Evolutionary conservation across 1,140 invertebrate genomes (phyloP).

Genomic region (Nephotettix cincticeps): DNA sequence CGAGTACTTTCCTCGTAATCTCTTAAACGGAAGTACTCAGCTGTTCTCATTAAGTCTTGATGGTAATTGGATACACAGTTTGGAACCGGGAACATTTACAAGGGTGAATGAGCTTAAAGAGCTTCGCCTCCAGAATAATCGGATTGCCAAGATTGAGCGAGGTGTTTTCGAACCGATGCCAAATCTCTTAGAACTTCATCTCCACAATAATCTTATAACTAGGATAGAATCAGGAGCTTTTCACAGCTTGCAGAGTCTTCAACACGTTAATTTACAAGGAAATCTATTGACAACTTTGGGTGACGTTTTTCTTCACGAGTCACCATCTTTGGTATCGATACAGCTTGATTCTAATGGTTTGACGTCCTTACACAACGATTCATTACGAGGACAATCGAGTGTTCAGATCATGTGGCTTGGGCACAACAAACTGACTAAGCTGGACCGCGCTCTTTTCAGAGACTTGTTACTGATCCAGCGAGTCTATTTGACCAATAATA

Average conservation of each 20-base stretch:
- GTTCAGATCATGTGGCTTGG: slow-evolving; percentile 85
- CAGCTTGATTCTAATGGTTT: slow-evolving; percentile 84
- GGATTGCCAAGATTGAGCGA: slow-evolving; percentile 67
- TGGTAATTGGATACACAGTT: slow-evolving; percentile 81
- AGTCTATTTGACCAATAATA: slow-evolving; percentile 81
- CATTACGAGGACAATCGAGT: slow-evolving; percentile 72
- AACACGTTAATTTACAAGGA: slow-evolving; percentile 84
- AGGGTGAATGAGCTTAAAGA: slow-evolving; percentile 72
- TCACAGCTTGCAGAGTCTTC: slow-evolving; percentile 75
- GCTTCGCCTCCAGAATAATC: slow-evolving; percentile 85
- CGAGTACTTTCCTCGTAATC: slow-evolving; percentile 65
- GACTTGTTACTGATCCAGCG: slow-evolving; percentile 73
- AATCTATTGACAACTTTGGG: slow-evolving; percentile 74
- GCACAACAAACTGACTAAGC: slow-evolving; percentile 73
- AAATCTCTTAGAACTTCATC: slow-evolving; percentile 76
- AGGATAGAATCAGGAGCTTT: slow-evolving; percentile 82
- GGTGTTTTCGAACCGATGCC: slow-evolving; percentile 80
- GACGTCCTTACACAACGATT: slow-evolving; percentile 71
- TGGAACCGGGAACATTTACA: slow-evolving; percentile 77
- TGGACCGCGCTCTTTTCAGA: slow-evolving; percentile 70
- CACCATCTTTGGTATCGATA: slow-evolving; percentile 77
- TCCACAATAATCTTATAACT: slow-evolving; percentile 83
- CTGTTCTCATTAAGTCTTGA: slow-evolving; percentile 85
- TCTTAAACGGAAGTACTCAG: slow-evolving; percentile 71
- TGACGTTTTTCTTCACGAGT: slow-evolving; percentile 75